Percentiles rank a stretch among this genome's conserved stretches.
Conservation (phyloP, 2,113 vertebrate genomes). For the Opisthocomus hoazin region DNA sequence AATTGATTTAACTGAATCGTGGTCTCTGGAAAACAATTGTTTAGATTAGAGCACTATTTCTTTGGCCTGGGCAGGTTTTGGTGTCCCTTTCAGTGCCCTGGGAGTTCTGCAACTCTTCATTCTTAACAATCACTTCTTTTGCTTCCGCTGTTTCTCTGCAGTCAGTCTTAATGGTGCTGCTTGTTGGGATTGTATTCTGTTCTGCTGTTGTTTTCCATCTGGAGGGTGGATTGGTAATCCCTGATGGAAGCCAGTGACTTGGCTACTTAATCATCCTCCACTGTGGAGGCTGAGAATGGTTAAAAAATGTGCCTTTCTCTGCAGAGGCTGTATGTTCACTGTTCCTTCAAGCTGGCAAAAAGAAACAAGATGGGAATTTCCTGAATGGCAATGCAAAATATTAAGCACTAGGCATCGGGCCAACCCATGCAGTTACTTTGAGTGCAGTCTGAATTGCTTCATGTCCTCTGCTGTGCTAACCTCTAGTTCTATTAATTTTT, state of each 20-base stretch:
- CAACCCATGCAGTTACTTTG: neutral
- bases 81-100: neutral
- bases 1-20: neutral
- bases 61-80: neutral
- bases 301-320: neutral
- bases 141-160: neutral
- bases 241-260: neutral
- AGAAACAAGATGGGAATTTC: neutral
- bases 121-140: neutral
- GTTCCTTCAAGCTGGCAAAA: neutral
- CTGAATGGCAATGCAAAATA: neutral
- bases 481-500: slow-evolving; percentile 1
- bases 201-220: neutral
- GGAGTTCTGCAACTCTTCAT: neutral
- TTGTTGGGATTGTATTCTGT: neutral
- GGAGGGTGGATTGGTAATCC: neutral
- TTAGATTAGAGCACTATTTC: neutral
- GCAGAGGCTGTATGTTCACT: neutral
- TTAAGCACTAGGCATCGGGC: neutral
- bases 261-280: neutral
- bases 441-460: neutral
- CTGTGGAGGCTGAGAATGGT: neutral
- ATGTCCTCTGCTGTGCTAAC: slow-evolving; percentile 23
- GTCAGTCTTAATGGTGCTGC: neutral
- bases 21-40: neutral